Evolutionary conservation across 1,140 invertebrate species (phyloP), one percentile per base, ranked within the genome.

Genomic region (Calephelis virginiensis): DNA sequence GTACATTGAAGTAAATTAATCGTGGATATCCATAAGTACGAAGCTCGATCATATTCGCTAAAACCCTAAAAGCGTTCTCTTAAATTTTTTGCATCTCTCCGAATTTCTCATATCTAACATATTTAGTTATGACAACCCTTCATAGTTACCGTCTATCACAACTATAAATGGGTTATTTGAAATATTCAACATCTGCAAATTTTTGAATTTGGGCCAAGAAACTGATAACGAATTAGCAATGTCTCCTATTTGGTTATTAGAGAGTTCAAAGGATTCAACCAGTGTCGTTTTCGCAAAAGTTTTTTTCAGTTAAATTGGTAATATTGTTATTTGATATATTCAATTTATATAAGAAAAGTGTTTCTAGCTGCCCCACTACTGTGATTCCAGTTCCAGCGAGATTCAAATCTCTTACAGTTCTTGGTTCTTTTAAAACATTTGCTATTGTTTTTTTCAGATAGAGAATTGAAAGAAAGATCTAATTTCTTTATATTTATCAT

Each of bases 401-500:
- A 84, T 97, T 97, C 9, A 98, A 86, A 56, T 94, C 93, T 61
- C 97, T 86, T 0, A 97, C 94, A 0, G 97, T 97, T 92, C 98
- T 98, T 0, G 97, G 97, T 81, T 98, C 97, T 50, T 95, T 95
- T 0, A 98, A 82, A 46, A 98, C 94, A 78, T 95, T 95, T 9
- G 85, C 91, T 5, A 98, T 92, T 0, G 97, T 94, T 70, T 95
- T n/a, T 94, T 63, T 93, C 85, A 6, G 94, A 94, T 0, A 98
- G 84, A 0, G 96, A 96, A 92, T 98, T 98, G 70, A 94, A 96
- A 3, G 96, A 97, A 0, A 98, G 84, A 90, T 98, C 97, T 0
- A 98, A 90, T 67, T 94, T 93, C 82, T 98, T 98, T 1, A 98
- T 95, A 80, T 96, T 97, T 2, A 96, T 95, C 89, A 98, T 94